Base-by-base conservation (phyloP, 2,888 invertebrate species). In the Punctoribates punctum region DNA sequence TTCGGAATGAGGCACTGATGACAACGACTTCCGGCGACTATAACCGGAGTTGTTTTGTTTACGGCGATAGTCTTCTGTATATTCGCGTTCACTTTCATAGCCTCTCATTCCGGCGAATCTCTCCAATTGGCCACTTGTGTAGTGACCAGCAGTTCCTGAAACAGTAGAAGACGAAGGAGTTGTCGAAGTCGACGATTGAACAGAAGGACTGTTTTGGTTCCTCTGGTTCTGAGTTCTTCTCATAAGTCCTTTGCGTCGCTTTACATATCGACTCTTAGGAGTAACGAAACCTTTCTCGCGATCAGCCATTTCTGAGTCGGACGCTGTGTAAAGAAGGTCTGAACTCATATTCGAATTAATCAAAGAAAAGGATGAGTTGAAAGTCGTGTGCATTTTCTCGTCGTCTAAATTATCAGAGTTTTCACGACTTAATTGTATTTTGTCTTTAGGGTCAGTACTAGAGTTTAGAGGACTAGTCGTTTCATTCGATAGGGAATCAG, bases 51-150 rank as follows among this genome's bases (percentile, higher is more conserved):
- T n/a, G 17, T 46, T 67, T 17, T 34, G 75, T 11, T 62, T 23
- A 15, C 48, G 51, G 1, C 73, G 25, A 34, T 25, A 73, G 57
- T 76, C 76, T 20, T 73, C 76, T 13, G 76, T 65, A 75, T 62
- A 75, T 62, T 77, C 77, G 20, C 73, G 67, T 62, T 77, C 77
- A 42, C 77, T 77, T 60, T 77, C 77, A 65, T 77, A 77, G 46
- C 77, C 77, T 51, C 77, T 75, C 42, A 57, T 75, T 54, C 42
- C 29, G 15, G 72, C 17, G 20, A 25, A 38, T 73, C 46, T 23
- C 29, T 46, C 70, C 6, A 42, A 42, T 42, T 42, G 42, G 11
- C 42, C 42, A 11, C 42, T 42, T 42, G 42, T 42, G 13, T 42
- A 42, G 15, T 73, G 29, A 25, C 25, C 57, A 2, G 38, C 54